Base-by-base conservation (phyloP, 1,140 invertebrate species). In the Danaus plexippus region DNA sequence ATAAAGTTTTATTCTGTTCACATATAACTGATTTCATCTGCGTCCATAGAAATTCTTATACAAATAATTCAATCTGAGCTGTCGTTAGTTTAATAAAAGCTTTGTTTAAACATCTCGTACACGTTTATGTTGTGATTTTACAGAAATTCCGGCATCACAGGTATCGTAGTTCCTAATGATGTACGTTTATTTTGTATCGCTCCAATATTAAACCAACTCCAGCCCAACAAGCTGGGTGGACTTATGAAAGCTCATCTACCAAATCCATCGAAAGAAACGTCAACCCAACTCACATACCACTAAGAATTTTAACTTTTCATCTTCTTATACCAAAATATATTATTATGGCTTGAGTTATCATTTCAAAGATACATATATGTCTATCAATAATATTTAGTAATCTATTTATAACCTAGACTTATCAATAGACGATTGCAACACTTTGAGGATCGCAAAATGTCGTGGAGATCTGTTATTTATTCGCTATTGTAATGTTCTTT, bases 251-350 rank as follows among this genome's bases (percentile, higher is more conserved):
- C 59, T 69, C 59, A 55, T 55, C 59, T 63, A 67, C 59, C 57
- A 69, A 65, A 61, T 63, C 55, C 22, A 54, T 63, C 41, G 43
- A 63, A 68, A 64, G 57, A 48, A 52, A 52, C 56, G 67, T 70
- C 69, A 61, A 78, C 70, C 77, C 73, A 77, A 75, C 67, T 73
- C 73, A 47, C 43, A 67, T 62, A 72, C 48, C 69, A 77, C 75
- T 75, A 81, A 73, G 61, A 77, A 76, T 70, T 81, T 85, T 73
- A 69, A 73, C 58, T 68, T 72, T 61, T 74, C 77, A 74, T 66
- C 67, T 80, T 67, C 83, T 81, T 83, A 84, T 86, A 86, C 83
- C 83, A 86, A 86, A 86, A 86, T 84, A 86, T 84, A 83, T 86
- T 84, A 83, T 85, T 85, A 86, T 86, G 83, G 83, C 83, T 78